phyloP scores from a whole-genome alignment of 2,888 invertebrate genomes.

The Drosophila planitibia region DNA sequence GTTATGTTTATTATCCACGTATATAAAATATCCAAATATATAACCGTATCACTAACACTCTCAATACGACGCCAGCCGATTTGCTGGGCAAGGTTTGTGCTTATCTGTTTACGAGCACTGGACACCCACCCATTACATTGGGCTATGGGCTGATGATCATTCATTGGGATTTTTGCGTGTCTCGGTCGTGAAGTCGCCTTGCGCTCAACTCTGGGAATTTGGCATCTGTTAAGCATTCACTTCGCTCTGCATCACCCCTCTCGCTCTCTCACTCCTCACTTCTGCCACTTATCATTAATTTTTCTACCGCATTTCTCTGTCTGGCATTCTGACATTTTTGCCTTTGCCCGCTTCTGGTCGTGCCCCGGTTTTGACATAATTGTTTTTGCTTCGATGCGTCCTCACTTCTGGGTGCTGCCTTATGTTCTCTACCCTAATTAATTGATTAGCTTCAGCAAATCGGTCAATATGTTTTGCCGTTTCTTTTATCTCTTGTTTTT shows the following conservation, averaged over 20 bases:
- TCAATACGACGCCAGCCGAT: slow-evolving; percentile 39
- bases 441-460: slow-evolving; percentile 85
- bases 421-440: slow-evolving; percentile 76
- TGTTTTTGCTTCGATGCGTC: slow-evolving; percentile 63
- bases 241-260: slow-evolving; percentile 9
- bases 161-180: slow-evolving; percentile 74
- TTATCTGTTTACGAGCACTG: slow-evolving; percentile 59
- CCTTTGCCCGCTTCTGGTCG: slow-evolving; percentile 52
- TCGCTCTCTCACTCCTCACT: slow-evolving; percentile 17
- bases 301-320: slow-evolving; percentile 68
- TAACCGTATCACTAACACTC: slow-evolving; percentile 13
- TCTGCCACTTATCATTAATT: slow-evolving; percentile 78
- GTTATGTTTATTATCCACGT: slow-evolving; percentile 50
- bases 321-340: slow-evolving; percentile 82
- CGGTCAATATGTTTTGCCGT: slow-evolving; percentile 82
- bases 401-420: slow-evolving; percentile 14
- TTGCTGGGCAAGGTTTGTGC: slow-evolving; percentile 54
- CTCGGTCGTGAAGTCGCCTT: slow-evolving; percentile 68
- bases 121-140: slow-evolving; percentile 14
- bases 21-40: not conserved
- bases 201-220: slow-evolving; percentile 52
- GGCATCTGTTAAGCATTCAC: slow-evolving; percentile 57
- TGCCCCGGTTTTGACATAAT: slow-evolving; percentile 69
- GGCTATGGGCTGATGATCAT: slow-evolving; percentile 60
- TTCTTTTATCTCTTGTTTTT: slow-evolving; percentile 55